A percentile compares a stretch with the other conserved stretches of the same genome.
Conservation (phyloP, 2,888 invertebrate species). For the Cataglyphis altisquamis region DNA sequence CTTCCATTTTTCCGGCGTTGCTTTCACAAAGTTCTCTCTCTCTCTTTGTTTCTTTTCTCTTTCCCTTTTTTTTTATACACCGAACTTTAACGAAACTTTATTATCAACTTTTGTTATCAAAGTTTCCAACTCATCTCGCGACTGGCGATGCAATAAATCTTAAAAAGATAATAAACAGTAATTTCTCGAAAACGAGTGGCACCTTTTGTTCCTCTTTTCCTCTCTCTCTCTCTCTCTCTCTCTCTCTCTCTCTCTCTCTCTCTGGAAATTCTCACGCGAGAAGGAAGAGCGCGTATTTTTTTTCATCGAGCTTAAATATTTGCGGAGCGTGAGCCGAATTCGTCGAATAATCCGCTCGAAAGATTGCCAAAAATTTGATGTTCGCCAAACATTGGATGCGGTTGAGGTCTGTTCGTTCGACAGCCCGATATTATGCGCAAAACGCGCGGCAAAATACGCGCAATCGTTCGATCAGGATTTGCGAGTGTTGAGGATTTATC, state of each 20-base stretch:
- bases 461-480: conserved; percentile 12
- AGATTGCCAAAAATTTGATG: conserved; percentile 41
- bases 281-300: conserved; percentile 13
- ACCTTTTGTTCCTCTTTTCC: not conserved
- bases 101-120: conserved; percentile 57
- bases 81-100: conserved; percentile 45
- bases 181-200: conserved; percentile 48
- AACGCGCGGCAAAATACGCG: conserved; percentile 11
- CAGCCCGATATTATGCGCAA: conserved; percentile 40
- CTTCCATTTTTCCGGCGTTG: conserved; percentile 40
- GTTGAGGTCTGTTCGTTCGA: conserved; percentile 18
- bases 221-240: not conserved
- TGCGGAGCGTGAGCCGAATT: conserved; percentile 38
- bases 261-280: conserved; percentile 6
- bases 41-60: conserved; percentile 1
- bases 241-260: too few species aligned
- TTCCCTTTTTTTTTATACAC: conserved; percentile 21
- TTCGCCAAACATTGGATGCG: conserved; percentile 9
- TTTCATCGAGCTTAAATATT: conserved; percentile 44
- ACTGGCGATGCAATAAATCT: conserved; percentile 53
- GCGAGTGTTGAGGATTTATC: conserved; percentile 40
- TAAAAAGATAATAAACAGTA: conserved; percentile 55
- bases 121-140: conserved; percentile 53
- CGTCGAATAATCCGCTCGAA: conserved; percentile 1
- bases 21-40: conserved; percentile 3